Evolutionary conservation across 2,888 invertebrate species (phyloP).

Genomic region (Melieria picta): DNA sequence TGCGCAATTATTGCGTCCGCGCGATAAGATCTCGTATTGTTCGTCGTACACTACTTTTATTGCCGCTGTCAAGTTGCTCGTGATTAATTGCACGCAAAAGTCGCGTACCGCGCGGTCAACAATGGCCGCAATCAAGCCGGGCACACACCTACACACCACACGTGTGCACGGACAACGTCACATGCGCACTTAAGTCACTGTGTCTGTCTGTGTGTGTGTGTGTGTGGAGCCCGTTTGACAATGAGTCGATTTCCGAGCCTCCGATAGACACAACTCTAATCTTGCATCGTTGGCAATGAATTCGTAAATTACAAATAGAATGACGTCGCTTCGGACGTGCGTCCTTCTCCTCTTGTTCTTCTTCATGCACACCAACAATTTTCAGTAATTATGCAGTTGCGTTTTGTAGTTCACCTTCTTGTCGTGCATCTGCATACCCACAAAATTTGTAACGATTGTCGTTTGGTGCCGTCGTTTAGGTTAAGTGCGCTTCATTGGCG

Average conservation of each 20-base stretch:
- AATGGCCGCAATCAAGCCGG: background rate
- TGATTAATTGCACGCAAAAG: no score
- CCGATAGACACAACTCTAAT: background rate
- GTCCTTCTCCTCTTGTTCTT: constrained; percentile 14
- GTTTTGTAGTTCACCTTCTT: no score
- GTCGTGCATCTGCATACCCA: no score
- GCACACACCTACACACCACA: background rate
- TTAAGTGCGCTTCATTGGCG: constrained; percentile 15
- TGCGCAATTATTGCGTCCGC: no score
- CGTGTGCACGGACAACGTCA: background rate
- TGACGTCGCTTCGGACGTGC: background rate
- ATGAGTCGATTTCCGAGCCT: constrained; percentile 16
- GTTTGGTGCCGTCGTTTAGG: constrained; percentile 13
- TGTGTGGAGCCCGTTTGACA: background rate
- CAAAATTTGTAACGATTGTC: no score
- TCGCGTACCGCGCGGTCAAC: no score
- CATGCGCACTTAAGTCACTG: background rate
- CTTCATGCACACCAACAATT: constrained; percentile 16
- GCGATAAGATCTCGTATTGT: no score
- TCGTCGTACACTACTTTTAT: no score
- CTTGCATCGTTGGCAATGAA: constrained; percentile 7
- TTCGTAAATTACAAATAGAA: background rate
- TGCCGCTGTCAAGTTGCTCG: no score
- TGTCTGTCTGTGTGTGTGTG: background rate
- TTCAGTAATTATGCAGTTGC: background rate